phyloP scores from a whole-genome alignment of 2,113 vertebrate genomes.

The Embiotoca jacksoni region DNA sequence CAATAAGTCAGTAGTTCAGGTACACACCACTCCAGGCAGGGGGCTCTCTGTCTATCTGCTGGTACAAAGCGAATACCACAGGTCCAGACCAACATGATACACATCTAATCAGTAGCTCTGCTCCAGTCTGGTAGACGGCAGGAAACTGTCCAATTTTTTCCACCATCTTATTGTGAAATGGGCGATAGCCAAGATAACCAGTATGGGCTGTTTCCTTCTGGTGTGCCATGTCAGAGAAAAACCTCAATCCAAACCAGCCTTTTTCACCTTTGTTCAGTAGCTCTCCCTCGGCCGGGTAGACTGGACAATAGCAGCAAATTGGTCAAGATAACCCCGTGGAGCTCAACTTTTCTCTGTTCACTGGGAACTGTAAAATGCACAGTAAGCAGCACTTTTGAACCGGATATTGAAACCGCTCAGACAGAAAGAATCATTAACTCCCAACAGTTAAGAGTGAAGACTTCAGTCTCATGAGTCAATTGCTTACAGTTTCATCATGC shows the following conservation, averaged over 20 bases:
- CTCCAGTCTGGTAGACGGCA: background rate
- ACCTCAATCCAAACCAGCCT: background rate
- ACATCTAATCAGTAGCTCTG: constrained; percentile 12
- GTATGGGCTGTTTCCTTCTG: background rate
- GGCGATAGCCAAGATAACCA: constrained; percentile 1
- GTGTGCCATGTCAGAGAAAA: background rate
- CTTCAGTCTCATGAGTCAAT: constrained; percentile 23
- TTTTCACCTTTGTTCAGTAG: constrained; percentile 1
- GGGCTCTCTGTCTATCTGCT: background rate
- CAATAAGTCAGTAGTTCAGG: background rate
- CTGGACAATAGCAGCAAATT: background rate
- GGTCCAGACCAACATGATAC: constrained; percentile 8
- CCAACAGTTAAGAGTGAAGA: constrained; percentile 1
- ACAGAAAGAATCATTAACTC: constrained; percentile 22
- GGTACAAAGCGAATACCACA: background rate
- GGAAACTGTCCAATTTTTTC: background rate
- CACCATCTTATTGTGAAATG: constrained; percentile 2
- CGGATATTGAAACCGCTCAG: background rate
- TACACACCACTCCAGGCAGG: background rate
- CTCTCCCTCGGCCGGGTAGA: background rate
- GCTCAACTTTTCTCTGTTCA: background rate
- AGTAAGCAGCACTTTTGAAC: constrained; percentile 1
- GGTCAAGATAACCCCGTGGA: background rate
- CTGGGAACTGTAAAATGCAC: background rate
- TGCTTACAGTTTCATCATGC: constrained; percentile 65